Conservation (phyloP, 2,888 invertebrate genomes). For the Craniophora ligustri region DNA sequence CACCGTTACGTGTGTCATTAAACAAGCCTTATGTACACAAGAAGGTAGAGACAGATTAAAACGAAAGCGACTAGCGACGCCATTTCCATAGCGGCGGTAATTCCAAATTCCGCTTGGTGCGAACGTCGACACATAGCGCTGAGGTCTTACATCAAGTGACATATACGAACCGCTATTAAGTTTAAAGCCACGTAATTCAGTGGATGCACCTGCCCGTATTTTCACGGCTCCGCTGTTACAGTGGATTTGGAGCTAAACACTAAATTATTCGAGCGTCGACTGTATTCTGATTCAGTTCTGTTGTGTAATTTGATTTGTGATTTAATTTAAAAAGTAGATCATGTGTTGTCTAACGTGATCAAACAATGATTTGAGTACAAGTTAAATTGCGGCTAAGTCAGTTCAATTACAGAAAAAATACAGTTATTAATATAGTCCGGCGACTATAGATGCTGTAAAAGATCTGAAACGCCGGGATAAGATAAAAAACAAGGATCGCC, state of each 20-base stretch:
- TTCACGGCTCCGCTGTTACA: constrained; percentile 62
- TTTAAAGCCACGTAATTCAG: constrained; percentile 71
- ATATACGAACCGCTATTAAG: constrained; percentile 66
- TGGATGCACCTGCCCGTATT: constrained; percentile 75
- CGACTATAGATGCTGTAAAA: too few species aligned
- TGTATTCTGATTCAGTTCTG: constrained; percentile 51
- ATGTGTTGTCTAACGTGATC: too few species aligned
- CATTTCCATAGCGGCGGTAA: constrained; percentile 63
- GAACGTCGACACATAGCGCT: constrained; percentile 61
- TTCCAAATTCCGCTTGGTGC: constrained; percentile 64
- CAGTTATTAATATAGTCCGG: too few species aligned
- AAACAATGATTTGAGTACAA: too few species aligned
- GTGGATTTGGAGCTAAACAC: constrained; percentile 52
- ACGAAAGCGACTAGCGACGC: constrained; percentile 54
- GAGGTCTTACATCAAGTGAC: constrained; percentile 61
- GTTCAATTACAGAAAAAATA: too few species aligned
- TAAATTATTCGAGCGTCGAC: constrained; percentile 61
- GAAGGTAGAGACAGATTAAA: constrained; percentile 59
- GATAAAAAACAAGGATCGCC: too few species aligned
- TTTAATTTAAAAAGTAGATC: constrained; percentile 17
- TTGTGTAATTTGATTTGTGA: constrained; percentile 41
- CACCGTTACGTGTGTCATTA: constrained; percentile 22
- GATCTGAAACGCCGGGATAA: too few species aligned
- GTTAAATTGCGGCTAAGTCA: too few species aligned
- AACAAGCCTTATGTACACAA: constrained; percentile 42